Evolutionary conservation across 2,888 invertebrate species (phyloP), one percentile per base, ranked within the genome.

Genomic region (Hydraecia micacea): DNA sequence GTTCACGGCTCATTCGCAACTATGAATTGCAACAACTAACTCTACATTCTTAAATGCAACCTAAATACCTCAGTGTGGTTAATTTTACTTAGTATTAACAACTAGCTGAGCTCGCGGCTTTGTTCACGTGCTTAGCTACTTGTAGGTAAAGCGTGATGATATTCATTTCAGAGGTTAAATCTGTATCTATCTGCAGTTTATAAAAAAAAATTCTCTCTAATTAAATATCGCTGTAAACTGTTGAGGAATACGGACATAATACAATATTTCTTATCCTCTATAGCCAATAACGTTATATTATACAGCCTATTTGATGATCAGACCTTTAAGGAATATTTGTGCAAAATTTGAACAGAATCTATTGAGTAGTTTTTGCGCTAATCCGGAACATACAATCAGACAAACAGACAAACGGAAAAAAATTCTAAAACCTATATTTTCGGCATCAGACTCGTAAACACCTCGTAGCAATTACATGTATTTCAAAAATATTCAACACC

Each of bases 1-100:
- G 94, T 93, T 94, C 94, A 94, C 91, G 93, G 95, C 92, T 93
- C 91, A 91, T 91, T 92, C 90, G 91, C 87, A 88, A 91, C 91
- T 92, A 91, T 91, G 90, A 91, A 91, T 90, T 91, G 90, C 84
- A 91, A 87, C 88, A 86, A 84, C 83, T 91, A 89, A 90, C 87
- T 82, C 83, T 80, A 88, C 87, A 90, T 90, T 88, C 83, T 90
- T 89, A 90, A 86, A 89, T 90, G 87, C 89, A 90, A 91, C 91
- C 90, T 91, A 90, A 90, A 91, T 91, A 90, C 86, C 87, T 82
- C 63, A n/a, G 60, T 62, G 77, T 73, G 69, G 85, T 78, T 84
- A 76, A 73, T 80, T 81, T 78, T 81, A 79, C 81, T 81, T 75
- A 77, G 69, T 79, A n/a, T n/a, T n/a, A 79, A 89, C 73, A n/a